Percentiles rank a stretch among this genome's conserved stretches.
These are phyloP conservation scores for Steromphala cineraria DNA, from an alignment of 2,888 invertebrate species.

Conservation along the genomic window DNA sequence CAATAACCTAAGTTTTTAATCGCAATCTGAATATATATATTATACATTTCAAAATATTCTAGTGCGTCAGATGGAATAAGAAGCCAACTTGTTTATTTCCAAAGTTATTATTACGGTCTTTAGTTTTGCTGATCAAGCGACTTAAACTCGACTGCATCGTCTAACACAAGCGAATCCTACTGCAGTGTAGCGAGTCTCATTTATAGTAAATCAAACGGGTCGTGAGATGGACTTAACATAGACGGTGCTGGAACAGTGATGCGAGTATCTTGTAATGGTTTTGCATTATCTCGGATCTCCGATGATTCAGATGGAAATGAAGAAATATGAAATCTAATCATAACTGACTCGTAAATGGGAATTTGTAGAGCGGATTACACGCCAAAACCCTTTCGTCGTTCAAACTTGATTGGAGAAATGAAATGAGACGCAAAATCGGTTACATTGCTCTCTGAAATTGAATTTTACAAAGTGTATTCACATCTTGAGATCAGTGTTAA, in stretches of 20 bases:
- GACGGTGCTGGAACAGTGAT: not conserved
- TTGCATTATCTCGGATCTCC: slow-evolving; percentile 5
- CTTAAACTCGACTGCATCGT: no score
- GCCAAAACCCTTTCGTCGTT: not conserved
- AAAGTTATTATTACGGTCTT: not conserved
- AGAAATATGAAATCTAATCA: slow-evolving; percentile 17
- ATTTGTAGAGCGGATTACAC: slow-evolving; percentile 9
- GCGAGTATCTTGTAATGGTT: slow-evolving; percentile 7
- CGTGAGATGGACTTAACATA: not conserved
- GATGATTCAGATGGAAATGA: not conserved
- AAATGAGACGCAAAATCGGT: not conserved
- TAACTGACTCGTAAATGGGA: slow-evolving; percentile 15
- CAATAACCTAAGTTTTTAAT: not conserved
- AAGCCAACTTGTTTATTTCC: not conserved
- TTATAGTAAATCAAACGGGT: not conserved
- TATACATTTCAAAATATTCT: not conserved
- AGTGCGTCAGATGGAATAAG: not conserved
- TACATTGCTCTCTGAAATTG: slow-evolving; percentile 1
- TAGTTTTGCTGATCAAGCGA: not conserved
- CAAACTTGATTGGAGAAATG: slow-evolving; percentile 10
- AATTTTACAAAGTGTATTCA: slow-evolving; percentile 14
- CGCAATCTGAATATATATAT: not conserved
- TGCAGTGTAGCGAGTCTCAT: no score
- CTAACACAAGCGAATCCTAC: no score
- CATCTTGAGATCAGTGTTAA: slow-evolving; percentile 4